These are phyloP conservation scores for Bucorvus abyssinicus DNA, from an alignment of 2,797 vertebrate genomes.

Conservation along the genomic window DNA sequence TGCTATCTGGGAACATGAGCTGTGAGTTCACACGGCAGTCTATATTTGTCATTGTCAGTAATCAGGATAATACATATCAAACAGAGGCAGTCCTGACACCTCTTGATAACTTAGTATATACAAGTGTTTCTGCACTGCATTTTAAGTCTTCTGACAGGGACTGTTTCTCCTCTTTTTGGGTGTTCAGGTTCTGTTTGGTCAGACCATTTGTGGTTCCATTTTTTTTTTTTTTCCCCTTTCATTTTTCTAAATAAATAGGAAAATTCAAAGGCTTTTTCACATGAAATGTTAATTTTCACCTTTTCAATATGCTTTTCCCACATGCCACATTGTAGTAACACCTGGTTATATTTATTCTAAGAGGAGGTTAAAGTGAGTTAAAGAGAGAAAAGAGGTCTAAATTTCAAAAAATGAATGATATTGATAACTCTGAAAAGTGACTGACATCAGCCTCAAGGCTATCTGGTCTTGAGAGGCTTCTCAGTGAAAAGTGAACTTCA, in stretches of 20 bases:
- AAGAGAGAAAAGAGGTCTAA: not conserved
- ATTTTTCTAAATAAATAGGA: not conserved
- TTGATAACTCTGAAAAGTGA: constrained; percentile 12
- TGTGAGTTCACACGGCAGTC: not conserved
- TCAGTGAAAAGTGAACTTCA: constrained; percentile 5
- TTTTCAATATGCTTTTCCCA: not conserved
- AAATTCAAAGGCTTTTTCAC: not conserved
- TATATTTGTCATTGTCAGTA: not conserved
- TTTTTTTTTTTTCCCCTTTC: not conserved
- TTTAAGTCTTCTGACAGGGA: not conserved
- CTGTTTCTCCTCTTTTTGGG: not conserved
- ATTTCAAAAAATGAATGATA: constrained; percentile 12
- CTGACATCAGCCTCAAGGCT: not conserved
- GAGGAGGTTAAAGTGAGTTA: constrained; percentile 12
- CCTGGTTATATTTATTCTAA: not conserved
- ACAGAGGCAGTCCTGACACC: not conserved
- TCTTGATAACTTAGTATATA: not conserved
- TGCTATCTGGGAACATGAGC: not conserved
- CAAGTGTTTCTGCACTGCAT: not conserved
- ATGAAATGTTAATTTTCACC: not conserved
- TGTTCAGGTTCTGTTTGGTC: not conserved
- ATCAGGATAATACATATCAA: not conserved
- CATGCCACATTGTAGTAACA: not conserved
- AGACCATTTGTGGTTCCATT: not conserved
- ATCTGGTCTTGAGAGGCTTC: not conserved